Conservation (phyloP, 2,797 vertebrate species). For the Gobionotothen gibberifrons region DNA sequence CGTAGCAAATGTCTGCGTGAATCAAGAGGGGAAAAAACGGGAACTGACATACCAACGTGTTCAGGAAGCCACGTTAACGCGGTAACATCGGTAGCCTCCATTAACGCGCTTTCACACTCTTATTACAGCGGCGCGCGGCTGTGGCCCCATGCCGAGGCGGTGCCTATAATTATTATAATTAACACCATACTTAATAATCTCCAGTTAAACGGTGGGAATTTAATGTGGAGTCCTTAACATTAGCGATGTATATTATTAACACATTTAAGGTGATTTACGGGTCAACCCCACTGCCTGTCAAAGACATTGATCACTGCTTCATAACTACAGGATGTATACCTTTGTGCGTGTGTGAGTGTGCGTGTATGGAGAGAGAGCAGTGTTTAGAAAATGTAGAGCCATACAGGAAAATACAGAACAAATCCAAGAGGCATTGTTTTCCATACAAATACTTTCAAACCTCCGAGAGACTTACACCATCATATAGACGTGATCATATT, state of each 20-base stretch:
- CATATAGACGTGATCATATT: conserved; percentile 84
- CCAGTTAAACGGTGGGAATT: neutral
- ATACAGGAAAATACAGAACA: neutral
- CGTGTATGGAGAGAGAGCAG: neutral
- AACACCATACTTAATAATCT: conserved; percentile 14
- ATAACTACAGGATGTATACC: conserved; percentile 35
- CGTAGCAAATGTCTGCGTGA: conserved; percentile 53
- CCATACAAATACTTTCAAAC: conserved; percentile 12
- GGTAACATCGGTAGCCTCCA: conserved; percentile 21
- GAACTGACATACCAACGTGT: conserved; percentile 33
- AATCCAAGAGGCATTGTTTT: conserved; percentile 18
- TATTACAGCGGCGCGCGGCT: conserved; percentile 20
- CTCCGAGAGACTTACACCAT: conserved; percentile 75
- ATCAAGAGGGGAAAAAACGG: conserved; percentile 49
- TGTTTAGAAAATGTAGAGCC: conserved; percentile 9
- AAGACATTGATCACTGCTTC: conserved; percentile 29
- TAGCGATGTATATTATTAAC: conserved; percentile 17
- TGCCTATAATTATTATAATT: conserved; percentile 35
- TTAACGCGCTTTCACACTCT: conserved; percentile 13
- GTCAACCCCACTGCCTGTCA: conserved; percentile 23
- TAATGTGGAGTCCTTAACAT: neutral
- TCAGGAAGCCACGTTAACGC: conserved; percentile 21
- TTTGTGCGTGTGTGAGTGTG: neutral
- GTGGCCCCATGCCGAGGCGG: conserved; percentile 29
- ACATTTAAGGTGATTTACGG: conserved; percentile 19